Percentiles rank a stretch among this genome's conserved stretches.
These are phyloP conservation scores for Sphaeridia pumilis DNA, from an alignment of 2,888 invertebrate genomes.

Conservation along the genomic window DNA sequence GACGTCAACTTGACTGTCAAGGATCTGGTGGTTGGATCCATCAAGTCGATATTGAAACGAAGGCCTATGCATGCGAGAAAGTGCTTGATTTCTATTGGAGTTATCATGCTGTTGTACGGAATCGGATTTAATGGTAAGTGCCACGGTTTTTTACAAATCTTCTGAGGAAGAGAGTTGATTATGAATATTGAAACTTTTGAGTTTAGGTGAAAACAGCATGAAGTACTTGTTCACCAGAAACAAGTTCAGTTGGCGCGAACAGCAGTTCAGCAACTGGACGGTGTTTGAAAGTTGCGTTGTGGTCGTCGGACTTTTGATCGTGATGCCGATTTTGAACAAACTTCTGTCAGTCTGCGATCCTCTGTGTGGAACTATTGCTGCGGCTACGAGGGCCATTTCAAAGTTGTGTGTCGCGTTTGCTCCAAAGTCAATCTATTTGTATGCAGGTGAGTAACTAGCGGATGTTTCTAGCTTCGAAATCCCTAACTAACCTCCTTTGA, in stretches of 20 bases:
- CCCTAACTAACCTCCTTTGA: no score
- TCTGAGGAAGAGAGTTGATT: neutral
- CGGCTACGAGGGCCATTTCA: slow-evolving; percentile 17
- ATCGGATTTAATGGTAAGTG: slow-evolving; percentile 27
- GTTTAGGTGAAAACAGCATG: slow-evolving; percentile 31
- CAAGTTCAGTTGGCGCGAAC: slow-evolving; percentile 34
- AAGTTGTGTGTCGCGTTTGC: slow-evolving; percentile 29
- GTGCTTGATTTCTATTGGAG: slow-evolving; percentile 30
- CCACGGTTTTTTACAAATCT: neutral
- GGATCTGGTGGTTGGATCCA: slow-evolving; percentile 31
- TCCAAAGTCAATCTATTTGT: slow-evolving; percentile 23
- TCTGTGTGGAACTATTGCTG: slow-evolving; percentile 16
- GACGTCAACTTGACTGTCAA: slow-evolving; percentile 18
- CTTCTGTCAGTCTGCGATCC: slow-evolving; percentile 30
- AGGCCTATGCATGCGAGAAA: slow-evolving; percentile 34
- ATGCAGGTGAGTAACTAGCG: slow-evolving; percentile 19
- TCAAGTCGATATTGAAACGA: slow-evolving; percentile 26
- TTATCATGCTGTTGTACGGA: slow-evolving; percentile 31
- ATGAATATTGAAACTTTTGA: neutral
- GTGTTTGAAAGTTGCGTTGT: slow-evolving; percentile 29
- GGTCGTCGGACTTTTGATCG: slow-evolving; percentile 25
- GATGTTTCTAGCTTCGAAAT: neutral
- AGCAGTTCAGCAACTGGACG: slow-evolving; percentile 33
- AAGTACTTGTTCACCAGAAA: slow-evolving; percentile 34
- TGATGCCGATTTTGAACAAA: slow-evolving; percentile 32